phyloP scores from a whole-genome alignment of 2,888 invertebrate species.

The Habrosyne pyritoides region DNA sequence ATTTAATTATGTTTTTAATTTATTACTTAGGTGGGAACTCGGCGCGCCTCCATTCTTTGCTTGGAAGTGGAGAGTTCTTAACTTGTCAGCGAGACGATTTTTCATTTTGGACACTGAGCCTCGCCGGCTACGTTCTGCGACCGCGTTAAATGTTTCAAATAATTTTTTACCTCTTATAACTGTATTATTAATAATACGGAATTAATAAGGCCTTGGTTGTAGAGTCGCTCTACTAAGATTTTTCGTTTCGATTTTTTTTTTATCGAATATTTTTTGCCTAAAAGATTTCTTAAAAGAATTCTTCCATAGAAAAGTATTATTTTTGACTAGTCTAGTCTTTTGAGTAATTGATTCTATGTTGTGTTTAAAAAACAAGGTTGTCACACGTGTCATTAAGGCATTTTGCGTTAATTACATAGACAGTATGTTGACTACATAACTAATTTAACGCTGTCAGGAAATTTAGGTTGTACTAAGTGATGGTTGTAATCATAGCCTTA shows the following conservation, averaged over 20 bases:
- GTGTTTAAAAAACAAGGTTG: no score
- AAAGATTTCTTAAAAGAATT: no score
- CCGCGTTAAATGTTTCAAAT: conserved; percentile 36
- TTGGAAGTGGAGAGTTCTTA: conserved; percentile 43
- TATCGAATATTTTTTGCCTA: no score
- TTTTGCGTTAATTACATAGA: background rate
- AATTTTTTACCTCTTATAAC: conserved; percentile 30
- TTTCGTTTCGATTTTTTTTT: no score
- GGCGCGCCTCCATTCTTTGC: conserved; percentile 30
- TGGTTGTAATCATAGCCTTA: background rate
- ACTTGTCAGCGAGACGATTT: conserved; percentile 61
- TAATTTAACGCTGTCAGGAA: background rate
- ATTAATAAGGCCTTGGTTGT: no score
- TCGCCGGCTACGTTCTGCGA: conserved; percentile 18
- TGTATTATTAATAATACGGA: background rate
- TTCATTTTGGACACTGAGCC: conserved; percentile 61
- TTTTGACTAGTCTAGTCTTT: no score
- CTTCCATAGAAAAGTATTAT: no score
- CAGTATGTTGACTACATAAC: background rate
- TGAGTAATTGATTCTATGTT: no score
- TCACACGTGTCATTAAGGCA: background rate
- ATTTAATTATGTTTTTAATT: conserved; percentile 45
- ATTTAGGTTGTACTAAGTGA: background rate
- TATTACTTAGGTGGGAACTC: conserved; percentile 35
- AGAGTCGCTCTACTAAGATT: no score